phyloP scores from a whole-genome alignment of 1,140 invertebrate genomes.

The Cydia pomonella region DNA sequence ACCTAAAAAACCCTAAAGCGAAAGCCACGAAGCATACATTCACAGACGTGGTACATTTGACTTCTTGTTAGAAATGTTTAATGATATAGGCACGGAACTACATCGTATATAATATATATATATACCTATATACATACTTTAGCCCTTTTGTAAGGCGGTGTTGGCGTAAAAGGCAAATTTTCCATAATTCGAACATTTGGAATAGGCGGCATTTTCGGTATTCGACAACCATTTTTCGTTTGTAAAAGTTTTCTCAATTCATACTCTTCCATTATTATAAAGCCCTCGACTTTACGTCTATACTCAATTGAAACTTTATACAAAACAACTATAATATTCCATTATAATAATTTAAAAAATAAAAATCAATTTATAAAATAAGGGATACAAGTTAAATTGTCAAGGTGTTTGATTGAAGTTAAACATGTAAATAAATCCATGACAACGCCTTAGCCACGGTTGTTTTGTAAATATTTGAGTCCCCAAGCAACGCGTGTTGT shows the following conservation, averaged over 20 bases:
- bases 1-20: no score
- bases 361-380: neutral
- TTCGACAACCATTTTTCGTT: constrained; percentile 72
- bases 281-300: neutral
- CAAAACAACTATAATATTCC: neutral
- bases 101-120: no score
- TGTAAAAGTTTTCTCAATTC: constrained; percentile 66
- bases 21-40: no score
- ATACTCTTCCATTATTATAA: constrained; percentile 64
- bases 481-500: neutral
- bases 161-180: constrained; percentile 67
- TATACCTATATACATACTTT: constrained; percentile 72
- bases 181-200: constrained; percentile 72
- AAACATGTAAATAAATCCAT: neutral
- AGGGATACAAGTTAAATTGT: neutral
- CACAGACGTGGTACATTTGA: no score
- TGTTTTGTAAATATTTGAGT: constrained; percentile 2
- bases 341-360: neutral
- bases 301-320: neutral
- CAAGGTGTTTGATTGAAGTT: neutral
- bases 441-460: constrained; percentile 9
- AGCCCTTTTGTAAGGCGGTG: constrained; percentile 70
- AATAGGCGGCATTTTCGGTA: constrained; percentile 69
- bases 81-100: no score
- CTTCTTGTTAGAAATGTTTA: no score